These are phyloP conservation scores for Talpa occidentalis DNA, from an alignment of 2,113 vertebrate genomes.

Conservation along the genomic window DNA sequence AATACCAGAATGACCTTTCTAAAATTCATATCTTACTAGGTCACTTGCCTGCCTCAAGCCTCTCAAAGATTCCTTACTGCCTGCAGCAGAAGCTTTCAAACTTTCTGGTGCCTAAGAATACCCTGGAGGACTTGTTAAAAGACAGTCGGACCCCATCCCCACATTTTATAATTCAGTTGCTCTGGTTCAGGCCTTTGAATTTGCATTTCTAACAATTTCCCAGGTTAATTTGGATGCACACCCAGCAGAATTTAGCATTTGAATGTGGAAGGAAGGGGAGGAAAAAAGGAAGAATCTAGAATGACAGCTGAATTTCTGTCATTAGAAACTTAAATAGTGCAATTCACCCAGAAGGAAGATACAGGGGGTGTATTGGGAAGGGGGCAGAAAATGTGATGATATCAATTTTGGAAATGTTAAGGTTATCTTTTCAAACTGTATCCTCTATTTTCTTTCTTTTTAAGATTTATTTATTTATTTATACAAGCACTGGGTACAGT, in stretches of 20 bases:
- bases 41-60: neutral
- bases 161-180: neutral
- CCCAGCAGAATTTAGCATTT: neutral
- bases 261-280: neutral
- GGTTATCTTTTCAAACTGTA: neutral
- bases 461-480: no score
- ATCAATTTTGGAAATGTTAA: neutral
- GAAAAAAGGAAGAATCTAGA: neutral
- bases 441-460: no score
- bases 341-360: neutral
- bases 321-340: neutral
- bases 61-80: neutral
- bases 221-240: neutral
- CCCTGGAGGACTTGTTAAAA: neutral
- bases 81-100: neutral
- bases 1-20: slow-evolving; percentile 29
- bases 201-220: slow-evolving; percentile 26
- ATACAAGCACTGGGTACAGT: no score
- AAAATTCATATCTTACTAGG: neutral
- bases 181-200: neutral
- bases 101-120: neutral
- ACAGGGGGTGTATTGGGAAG: neutral
- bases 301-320: neutral
- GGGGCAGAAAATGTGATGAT: neutral
- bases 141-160: neutral